These are phyloP conservation scores for Rhinoraja longicauda DNA, from an alignment of 2,797 vertebrate genomes.

Conservation along the genomic window DNA sequence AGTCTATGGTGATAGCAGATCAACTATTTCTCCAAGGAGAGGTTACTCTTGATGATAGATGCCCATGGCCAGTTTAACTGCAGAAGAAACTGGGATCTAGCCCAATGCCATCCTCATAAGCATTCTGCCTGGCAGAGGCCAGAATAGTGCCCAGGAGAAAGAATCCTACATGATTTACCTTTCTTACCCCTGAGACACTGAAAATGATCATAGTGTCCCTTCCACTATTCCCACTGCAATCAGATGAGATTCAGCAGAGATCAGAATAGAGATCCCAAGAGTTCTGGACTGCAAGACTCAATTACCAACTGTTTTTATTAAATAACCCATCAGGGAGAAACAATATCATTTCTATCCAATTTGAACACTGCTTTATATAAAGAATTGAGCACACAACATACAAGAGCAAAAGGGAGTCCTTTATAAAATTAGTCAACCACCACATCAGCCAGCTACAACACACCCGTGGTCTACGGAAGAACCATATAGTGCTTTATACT, in stretches of 20 bases:
- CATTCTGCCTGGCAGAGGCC: background rate
- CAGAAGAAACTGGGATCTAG: background rate
- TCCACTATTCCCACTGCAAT: background rate
- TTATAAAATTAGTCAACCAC: background rate
- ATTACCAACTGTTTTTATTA: background rate
- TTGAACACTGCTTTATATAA: background rate
- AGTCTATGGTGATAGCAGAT: background rate
- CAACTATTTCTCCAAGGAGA: background rate
- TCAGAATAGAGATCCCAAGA: background rate
- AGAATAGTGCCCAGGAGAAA: background rate
- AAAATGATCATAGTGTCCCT: background rate
- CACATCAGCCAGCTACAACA: background rate
- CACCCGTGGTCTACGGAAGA: background rate
- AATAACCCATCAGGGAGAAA: background rate
- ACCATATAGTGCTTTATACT: background rate
- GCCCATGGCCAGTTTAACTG: background rate
- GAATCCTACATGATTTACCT: background rate
- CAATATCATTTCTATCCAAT: background rate
- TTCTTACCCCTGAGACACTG: background rate
- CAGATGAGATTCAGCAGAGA: background rate
- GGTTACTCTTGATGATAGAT: background rate
- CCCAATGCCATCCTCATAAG: background rate
- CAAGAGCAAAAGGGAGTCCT: background rate
- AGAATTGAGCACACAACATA: background rate
- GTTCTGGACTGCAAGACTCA: background rate